These are phyloP conservation scores for Tachystola acroxantha DNA, from an alignment of 2,888 invertebrate genomes.

Conservation along the genomic window DNA sequence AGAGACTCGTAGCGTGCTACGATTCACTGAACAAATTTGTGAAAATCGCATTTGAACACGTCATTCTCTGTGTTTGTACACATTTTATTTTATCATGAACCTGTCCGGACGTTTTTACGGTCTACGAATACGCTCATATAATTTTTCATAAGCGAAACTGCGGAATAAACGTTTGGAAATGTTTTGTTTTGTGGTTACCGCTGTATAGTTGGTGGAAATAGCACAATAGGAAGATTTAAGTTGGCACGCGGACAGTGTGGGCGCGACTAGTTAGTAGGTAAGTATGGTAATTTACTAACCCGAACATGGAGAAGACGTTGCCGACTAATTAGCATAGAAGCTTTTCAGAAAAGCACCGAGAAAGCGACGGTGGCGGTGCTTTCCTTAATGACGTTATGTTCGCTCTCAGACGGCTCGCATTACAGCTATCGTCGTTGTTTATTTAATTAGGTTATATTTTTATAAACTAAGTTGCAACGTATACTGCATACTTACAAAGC, in stretches of 20 bases:
- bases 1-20: constrained; percentile 31
- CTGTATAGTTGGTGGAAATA: constrained; percentile 1
- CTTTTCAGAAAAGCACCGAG: constrained; percentile 16
- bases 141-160: constrained; percentile 28
- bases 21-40: constrained; percentile 52
- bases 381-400: constrained; percentile 25
- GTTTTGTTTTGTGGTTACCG: constrained; percentile 19
- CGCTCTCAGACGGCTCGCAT: constrained; percentile 11
- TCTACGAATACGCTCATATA: constrained; percentile 24
- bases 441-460: constrained; percentile 10
- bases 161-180: constrained; percentile 19
- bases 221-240: constrained; percentile 20
- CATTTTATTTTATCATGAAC: constrained; percentile 39
- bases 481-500: too few relatives aligned
- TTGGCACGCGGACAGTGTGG: constrained; percentile 24
- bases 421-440: constrained; percentile 1
- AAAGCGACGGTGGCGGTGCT: constrained; percentile 12
- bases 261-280: constrained; percentile 11
- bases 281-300: constrained; percentile 34
- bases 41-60: constrained; percentile 42
- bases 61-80: constrained; percentile 34
- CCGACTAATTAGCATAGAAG: constrained; percentile 29
- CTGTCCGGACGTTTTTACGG: constrained; percentile 30
- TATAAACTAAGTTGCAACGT: not conserved
- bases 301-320: constrained; percentile 20